Evolutionary conservation across 1,140 invertebrate species (phyloP).

Genomic region (Lepidurus couesii): DNA sequence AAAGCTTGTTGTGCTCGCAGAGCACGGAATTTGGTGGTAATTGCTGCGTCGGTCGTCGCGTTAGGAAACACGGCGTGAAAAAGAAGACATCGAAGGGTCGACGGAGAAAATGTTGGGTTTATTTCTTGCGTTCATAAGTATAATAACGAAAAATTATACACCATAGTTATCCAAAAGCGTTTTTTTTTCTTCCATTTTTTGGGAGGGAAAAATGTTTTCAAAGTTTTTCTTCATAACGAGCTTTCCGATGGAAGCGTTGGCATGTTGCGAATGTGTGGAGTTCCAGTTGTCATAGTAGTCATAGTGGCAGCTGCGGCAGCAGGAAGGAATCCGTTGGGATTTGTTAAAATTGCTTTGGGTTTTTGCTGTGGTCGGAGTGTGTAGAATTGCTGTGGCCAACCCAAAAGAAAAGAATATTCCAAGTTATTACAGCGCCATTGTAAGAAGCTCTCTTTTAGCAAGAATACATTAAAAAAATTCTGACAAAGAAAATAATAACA

Average conservation of each 20-base stretch:
- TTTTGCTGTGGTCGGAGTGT: constrained; percentile 18
- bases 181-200: not conserved
- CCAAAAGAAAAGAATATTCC: not conserved
- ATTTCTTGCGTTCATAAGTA: not conserved
- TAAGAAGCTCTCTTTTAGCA: not conserved
- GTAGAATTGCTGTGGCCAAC: not conserved
- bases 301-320: not conserved
- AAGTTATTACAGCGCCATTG: no score
- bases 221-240: constrained; percentile 16
- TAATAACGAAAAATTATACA: not conserved
- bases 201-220: not conserved
- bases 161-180: not conserved
- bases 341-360: constrained; percentile 9
- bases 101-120: not conserved
- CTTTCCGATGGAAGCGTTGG: constrained; percentile 13
- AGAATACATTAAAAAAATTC: not conserved
- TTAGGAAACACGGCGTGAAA: not conserved
- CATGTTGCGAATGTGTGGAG: constrained; percentile 21
- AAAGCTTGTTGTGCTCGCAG: constrained; percentile 7
- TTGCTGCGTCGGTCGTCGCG: not conserved
- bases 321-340: constrained; percentile 16
- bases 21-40: constrained; percentile 9
- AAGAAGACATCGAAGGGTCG: not conserved
- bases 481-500: not conserved
- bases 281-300: constrained; percentile 18